A percentile compares a stretch with the other conserved stretches of the same genome.
Evolutionary conservation across 2,888 invertebrate genomes (phyloP).

Genomic region (Agriopis marginaria): DNA sequence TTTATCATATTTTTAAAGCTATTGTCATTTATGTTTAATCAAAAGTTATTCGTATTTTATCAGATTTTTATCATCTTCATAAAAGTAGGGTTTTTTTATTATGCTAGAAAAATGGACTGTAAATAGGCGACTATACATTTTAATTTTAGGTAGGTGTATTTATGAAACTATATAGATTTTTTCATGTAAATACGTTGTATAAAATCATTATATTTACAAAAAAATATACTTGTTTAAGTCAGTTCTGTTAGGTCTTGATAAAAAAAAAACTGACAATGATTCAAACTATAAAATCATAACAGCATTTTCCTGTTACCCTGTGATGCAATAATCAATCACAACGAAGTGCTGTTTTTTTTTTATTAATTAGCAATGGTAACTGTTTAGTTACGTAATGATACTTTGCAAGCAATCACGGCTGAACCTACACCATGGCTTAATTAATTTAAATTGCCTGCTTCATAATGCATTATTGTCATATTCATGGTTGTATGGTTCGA

Average conservation of each 20-base stretch:
- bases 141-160: no score
- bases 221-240: no score
- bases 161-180: no score
- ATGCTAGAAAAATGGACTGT: no score
- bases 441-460: slow-evolving; percentile 40
- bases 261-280: neutral
- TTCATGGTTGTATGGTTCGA: slow-evolving; percentile 57
- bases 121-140: no score
- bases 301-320: slow-evolving; percentile 12
- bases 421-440: slow-evolving; percentile 32
- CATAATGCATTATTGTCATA: slow-evolving; percentile 39
- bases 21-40: neutral
- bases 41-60: neutral
- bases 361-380: slow-evolving; percentile 38
- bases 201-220: no score
- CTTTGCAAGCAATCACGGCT: slow-evolving; percentile 31
- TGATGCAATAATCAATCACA: slow-evolving; percentile 15
- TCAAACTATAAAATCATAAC: neutral
- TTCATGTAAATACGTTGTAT: no score
- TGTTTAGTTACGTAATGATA: slow-evolving; percentile 24
- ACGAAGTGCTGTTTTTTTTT: slow-evolving; percentile 18
- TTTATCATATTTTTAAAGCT: neutral
- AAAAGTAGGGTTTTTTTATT: neutral
- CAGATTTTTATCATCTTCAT: neutral
- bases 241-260: no score